These are phyloP conservation scores for Orchesella flavescens DNA, from an alignment of 2,888 invertebrate species.

Conservation along the genomic window DNA sequence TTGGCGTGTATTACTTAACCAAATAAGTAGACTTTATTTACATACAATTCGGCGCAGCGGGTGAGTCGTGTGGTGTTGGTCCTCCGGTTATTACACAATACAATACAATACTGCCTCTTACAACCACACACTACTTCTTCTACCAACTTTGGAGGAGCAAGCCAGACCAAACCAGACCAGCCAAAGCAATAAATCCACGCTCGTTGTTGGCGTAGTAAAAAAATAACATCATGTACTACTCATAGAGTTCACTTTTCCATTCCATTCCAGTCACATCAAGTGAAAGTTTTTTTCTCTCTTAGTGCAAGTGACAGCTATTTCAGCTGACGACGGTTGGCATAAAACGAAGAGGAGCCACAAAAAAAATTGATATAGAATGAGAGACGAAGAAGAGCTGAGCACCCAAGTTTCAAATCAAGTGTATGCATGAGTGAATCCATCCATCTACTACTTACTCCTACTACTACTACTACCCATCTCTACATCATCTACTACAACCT, in stretches of 20 bases:
- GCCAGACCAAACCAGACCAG: neutral
- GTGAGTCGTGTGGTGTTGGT: too few species aligned
- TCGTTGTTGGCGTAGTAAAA: too few species aligned
- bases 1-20: neutral
- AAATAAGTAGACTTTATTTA: neutral
- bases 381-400: conserved; percentile 25
- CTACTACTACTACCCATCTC: neutral
- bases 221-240: neutral
- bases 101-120: neutral
- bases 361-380: neutral
- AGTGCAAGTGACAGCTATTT: conserved; percentile 54
- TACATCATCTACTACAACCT: neutral
- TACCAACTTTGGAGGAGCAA: conserved; percentile 29
- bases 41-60: neutral
- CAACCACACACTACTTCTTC: too few species aligned
- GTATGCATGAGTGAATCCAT: conserved; percentile 42
- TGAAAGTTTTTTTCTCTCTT: conserved; percentile 22
- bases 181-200: too few species aligned
- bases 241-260: too few species aligned
- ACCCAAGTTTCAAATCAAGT: conserved; percentile 50
- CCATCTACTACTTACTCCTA: neutral
- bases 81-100: conserved; percentile 26
- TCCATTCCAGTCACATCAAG: neutral
- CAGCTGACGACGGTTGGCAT: conserved; percentile 23
- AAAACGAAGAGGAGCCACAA: conserved; percentile 8